Conservation (phyloP, 2,113 vertebrate genomes). For the Pseudopodoces humilis region DNA sequence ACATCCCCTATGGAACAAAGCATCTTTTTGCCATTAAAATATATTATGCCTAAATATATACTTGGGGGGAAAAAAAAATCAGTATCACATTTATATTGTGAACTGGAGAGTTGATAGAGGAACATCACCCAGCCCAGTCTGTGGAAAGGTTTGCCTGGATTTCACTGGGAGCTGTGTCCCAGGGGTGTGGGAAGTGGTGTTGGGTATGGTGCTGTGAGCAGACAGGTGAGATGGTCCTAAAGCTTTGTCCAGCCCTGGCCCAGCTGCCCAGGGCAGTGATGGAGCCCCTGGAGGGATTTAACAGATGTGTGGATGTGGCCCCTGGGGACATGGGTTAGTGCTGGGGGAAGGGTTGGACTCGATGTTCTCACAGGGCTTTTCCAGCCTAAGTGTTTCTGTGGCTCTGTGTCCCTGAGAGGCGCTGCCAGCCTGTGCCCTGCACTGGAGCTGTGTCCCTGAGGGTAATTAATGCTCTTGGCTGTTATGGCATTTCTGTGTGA, state of each 20-base stretch:
- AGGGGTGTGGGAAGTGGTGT: accelerated
- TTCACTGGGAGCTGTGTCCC: accelerated
- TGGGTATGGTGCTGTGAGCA: background rate
- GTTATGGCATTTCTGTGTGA: background rate
- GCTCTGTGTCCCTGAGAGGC: background rate
- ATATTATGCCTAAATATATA: background rate
- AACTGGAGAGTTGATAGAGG: background rate
- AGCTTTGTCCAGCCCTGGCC: background rate
- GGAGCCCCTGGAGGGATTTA: background rate
- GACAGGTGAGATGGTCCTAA: background rate
- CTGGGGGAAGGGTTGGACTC: background rate
- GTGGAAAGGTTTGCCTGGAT: background rate
- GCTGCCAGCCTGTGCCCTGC: background rate
- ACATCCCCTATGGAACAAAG: background rate
- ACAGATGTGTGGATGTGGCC: background rate
- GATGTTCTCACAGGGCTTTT: background rate
- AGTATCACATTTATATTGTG: background rate
- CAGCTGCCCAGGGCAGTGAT: background rate
- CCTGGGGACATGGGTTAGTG: background rate
- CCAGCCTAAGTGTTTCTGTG: background rate
- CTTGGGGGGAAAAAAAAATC: accelerated
- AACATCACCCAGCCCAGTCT: accelerated
- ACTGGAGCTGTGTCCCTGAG: background rate
- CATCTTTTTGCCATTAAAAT: conserved; percentile 55
- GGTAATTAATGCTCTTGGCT: accelerated